These are phyloP conservation scores for Eonycteris spelaea DNA, from an alignment of 2,113 vertebrate species.

Conservation along the genomic window DNA sequence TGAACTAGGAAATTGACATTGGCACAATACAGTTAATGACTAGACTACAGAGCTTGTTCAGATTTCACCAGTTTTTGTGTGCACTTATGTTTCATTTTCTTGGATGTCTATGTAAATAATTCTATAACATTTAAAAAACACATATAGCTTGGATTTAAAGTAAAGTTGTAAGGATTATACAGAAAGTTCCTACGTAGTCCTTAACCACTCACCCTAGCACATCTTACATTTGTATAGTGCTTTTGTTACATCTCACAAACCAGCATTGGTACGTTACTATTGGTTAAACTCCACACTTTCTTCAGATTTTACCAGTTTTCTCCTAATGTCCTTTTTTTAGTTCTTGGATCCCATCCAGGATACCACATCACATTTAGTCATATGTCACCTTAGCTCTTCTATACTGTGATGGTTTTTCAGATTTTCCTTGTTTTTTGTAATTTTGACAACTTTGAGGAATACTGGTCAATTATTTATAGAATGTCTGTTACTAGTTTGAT, in stretches of 20 bases:
- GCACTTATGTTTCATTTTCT: constrained; percentile 6
- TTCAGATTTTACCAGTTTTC: not conserved
- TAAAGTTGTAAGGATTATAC: not conserved
- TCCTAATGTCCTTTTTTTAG: not conserved
- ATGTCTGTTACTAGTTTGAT: not conserved
- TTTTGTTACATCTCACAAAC: not conserved
- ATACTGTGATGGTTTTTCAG: not conserved
- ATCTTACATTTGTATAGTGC: not conserved
- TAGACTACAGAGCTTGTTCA: not conserved
- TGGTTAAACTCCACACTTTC: not conserved
- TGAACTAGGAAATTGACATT: not conserved
- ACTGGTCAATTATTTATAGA: not conserved
- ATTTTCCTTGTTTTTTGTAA: constrained; percentile 29
- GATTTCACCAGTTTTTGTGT: not conserved
- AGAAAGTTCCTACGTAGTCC: not conserved
- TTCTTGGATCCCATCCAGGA: not conserved
- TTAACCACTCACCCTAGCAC: not conserved
- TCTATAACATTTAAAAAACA: not conserved
- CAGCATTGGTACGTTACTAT: not conserved
- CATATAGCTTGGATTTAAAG: not conserved
- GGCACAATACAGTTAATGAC: not conserved
- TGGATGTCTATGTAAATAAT: not conserved
- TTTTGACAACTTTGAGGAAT: not conserved
- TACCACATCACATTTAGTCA: not conserved
- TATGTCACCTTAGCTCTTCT: not conserved